phyloP scores from a whole-genome alignment of 2,113 vertebrate genomes.

The Larimichthys polyactis region DNA sequence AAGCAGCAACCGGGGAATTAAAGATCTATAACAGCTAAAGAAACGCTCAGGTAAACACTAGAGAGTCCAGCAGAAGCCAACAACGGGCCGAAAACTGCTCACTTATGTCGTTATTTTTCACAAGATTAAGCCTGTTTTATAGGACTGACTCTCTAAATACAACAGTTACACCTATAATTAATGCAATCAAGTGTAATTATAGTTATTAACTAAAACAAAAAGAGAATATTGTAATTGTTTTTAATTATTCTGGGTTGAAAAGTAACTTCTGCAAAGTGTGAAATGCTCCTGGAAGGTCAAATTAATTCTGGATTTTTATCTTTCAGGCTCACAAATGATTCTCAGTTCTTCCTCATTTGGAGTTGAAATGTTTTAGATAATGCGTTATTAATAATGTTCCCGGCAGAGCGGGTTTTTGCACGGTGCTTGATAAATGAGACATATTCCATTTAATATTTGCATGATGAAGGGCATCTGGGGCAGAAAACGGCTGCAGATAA shows the following conservation, averaged over 20 bases:
- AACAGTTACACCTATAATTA: conserved; percentile 48
- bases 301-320: conserved; percentile 60
- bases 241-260: conserved; percentile 9
- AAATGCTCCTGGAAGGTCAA: conserved; percentile 39
- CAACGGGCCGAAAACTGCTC: not conserved
- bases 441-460: conserved; percentile 70
- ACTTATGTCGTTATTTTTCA: not conserved
- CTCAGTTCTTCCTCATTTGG: conserved; percentile 49
- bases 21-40: not conserved
- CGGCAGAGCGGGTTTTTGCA: conserved; percentile 51
- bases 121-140: not conserved
- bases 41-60: not conserved
- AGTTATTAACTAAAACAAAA: conserved; percentile 31
- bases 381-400: conserved; percentile 67
- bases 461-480: conserved; percentile 70
- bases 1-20: not conserved
- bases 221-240: conserved; percentile 9
- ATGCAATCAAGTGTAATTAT: conserved; percentile 44
- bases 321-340: conserved; percentile 4
- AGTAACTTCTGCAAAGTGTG: conserved; percentile 6
- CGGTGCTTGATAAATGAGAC: conserved; percentile 64
- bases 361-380: conserved; percentile 67
- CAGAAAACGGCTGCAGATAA: conserved; percentile 55
- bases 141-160: conserved; percentile 7
- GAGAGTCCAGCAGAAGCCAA: too few relatives aligned